Conservation (phyloP, 30 jellyfish, hydroid and myxozoan species). For the Hydractinia echinata region DNA sequence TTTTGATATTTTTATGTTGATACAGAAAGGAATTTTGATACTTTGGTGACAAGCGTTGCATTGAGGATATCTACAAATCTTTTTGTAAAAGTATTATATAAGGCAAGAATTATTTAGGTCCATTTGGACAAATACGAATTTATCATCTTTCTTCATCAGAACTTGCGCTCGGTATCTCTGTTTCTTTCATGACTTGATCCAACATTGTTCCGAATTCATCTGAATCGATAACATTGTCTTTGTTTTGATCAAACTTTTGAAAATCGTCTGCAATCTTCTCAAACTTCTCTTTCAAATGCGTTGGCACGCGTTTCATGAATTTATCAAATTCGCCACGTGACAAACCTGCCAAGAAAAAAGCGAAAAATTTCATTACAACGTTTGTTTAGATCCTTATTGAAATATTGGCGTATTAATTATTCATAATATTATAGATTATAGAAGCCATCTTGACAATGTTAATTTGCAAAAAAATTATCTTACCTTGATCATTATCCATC, state of each 20-base stretch:
- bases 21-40: too few species aligned
- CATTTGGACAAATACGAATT: too few species aligned
- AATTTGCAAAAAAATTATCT: not conserved
- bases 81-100: too few species aligned
- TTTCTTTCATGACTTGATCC: slow-evolving; percentile 64
- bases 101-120: too few species aligned
- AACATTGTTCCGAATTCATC: slow-evolving; percentile 63
- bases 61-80: too few species aligned
- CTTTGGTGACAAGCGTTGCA: too few species aligned
- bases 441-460: not conserved
- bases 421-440: too few species aligned
- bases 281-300: slow-evolving; percentile 75
- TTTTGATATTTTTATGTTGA: too few species aligned
- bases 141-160: too few species aligned
- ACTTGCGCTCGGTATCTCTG: not conserved
- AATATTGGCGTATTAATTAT: not conserved
- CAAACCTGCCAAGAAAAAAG: slow-evolving; percentile 40
- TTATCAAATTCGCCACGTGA: slow-evolving; percentile 63
- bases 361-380: not conserved
- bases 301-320: slow-evolving; percentile 75
- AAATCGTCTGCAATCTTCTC: slow-evolving; percentile 64
- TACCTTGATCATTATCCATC: slow-evolving; percentile 93
- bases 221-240: slow-evolving; percentile 76
- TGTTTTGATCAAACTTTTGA: slow-evolving; percentile 54
- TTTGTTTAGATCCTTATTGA: not conserved